Conservation (phyloP, 1,140 invertebrate genomes). For the Cotesia glomerata region DNA sequence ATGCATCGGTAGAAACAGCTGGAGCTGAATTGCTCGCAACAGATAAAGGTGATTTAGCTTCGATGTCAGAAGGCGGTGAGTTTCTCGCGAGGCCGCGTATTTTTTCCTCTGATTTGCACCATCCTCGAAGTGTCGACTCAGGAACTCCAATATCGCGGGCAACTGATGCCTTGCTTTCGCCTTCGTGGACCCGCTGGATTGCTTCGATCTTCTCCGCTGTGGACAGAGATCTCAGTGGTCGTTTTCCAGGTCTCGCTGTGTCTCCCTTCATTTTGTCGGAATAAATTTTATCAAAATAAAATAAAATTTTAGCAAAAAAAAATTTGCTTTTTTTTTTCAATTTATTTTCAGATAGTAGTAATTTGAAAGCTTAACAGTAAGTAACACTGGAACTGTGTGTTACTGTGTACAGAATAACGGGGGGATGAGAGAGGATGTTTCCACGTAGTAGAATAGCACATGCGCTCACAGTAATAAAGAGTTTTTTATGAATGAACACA, state of each 20-base stretch:
- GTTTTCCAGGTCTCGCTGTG: slow-evolving; percentile 66
- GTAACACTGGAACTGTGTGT: no score
- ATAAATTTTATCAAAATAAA: not conserved
- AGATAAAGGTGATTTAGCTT: slow-evolving; percentile 56
- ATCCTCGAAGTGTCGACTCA: slow-evolving; percentile 80
- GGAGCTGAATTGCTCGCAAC: slow-evolving; percentile 61
- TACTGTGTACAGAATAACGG: not conserved
- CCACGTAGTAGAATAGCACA: slow-evolving; percentile 54
- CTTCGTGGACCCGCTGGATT: slow-evolving; percentile 79
- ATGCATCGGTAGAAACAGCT: slow-evolving; percentile 24
- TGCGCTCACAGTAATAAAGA: slow-evolving; percentile 63
- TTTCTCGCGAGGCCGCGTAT: slow-evolving; percentile 74
- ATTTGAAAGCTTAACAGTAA: no score
- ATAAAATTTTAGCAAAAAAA: no score
- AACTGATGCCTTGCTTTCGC: slow-evolving; percentile 82
- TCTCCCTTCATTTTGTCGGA: slow-evolving; percentile 38
- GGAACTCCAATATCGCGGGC: slow-evolving; percentile 82
- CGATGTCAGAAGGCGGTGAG: slow-evolving; percentile 68
- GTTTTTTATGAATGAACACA: slow-evolving; percentile 64
- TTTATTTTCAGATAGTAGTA: no score
- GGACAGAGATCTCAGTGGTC: slow-evolving; percentile 73
- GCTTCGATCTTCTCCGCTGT: slow-evolving; percentile 79
- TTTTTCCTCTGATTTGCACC: slow-evolving; percentile 85
- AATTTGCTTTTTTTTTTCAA: no score
- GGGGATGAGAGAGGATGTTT: slow-evolving; percentile 5